Base-by-base conservation (phyloP, 2,888 invertebrate species). In the Onchidella celtica region DNA sequence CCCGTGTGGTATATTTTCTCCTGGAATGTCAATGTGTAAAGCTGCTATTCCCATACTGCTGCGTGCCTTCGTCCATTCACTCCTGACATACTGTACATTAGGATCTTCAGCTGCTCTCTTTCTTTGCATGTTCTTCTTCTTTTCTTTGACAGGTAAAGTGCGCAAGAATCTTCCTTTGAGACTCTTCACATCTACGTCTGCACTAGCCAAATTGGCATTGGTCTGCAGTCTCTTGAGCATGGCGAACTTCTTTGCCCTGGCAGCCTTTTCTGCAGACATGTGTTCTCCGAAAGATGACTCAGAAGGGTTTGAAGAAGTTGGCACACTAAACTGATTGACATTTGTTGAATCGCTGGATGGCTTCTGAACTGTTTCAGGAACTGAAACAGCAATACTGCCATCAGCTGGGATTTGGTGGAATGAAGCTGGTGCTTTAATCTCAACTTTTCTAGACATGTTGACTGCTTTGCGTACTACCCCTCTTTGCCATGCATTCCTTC, bases 211-310 rank as follows among this genome's bases (percentile, higher is more conserved):
- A 47, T 81, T 81, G 6, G 81, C 81, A 63, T 76, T 69, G 17
- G 81, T 81, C n/a, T 65, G 38, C 32, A 81, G 63, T 21, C 76
- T 59, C 61, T 76, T 81, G n/a, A 81, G 59, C 61, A 75, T 69
- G 34, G 47, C 47, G 17, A 47, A 47, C 17, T 47, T 47, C 47
- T 47, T 47, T 6, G 17, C 17, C 47, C 47, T 47, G 47, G 47
- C 47, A 11, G 6, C 47, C 6, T 6, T 17, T 11, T 6, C 47
- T 11, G 47, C 47, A 47, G 47, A 47, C 17, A 17, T 17, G 9
- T 11, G 6, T 47, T 47, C 47, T 6, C 17, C 17, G 17, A 11
- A 11, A 11, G 47, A 6, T 47, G 47, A 11, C 17, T 47, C 47
- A 6, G 47, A 47, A 17, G 9, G 9, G 17, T 47, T 47, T 6